A percentile compares a stretch with the other conserved stretches of the same genome.
Evolutionary conservation across 2,888 invertebrate genomes (phyloP).

Genomic region (Chydorus sphaericus): DNA sequence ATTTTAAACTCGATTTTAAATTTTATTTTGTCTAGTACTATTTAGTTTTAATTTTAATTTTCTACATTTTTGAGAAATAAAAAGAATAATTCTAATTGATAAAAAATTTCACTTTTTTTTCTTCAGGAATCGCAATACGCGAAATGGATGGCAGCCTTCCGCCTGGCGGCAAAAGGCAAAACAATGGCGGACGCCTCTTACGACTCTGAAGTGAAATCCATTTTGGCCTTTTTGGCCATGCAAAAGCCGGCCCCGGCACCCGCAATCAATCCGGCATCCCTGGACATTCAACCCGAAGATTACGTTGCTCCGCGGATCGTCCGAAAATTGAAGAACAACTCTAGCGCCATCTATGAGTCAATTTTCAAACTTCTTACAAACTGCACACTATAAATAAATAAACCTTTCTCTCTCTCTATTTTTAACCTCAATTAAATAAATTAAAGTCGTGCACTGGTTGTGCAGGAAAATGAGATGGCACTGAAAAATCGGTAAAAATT

Average conservation of each 20-base stretch:
- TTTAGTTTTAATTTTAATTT: too few relatives aligned
- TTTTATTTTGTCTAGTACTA: too few relatives aligned
- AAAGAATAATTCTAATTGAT: too few relatives aligned
- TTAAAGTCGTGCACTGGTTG: conserved; percentile 5
- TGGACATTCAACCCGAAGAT: conserved; percentile 71
- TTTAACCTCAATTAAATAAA: too few relatives aligned
- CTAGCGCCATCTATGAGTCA: background rate
- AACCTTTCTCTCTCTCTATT: too few relatives aligned
- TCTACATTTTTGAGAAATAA: too few relatives aligned
- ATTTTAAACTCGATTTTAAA: too few relatives aligned
- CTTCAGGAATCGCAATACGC: conserved; percentile 97
- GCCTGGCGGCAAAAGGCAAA: conserved; percentile 86
- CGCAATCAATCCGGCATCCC: conserved; percentile 48
- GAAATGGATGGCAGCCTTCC: conserved; percentile 95
- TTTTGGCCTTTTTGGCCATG: conserved; percentile 74
- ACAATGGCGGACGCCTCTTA: conserved; percentile 92
- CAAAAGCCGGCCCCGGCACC: conserved; percentile 70
- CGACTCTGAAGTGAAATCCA: conserved; percentile 74
- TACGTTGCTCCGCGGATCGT: conserved; percentile 76
- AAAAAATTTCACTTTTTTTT: too few relatives aligned
- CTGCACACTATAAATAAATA: background rate
- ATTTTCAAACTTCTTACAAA: background rate
- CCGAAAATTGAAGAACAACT: conserved; percentile 60
- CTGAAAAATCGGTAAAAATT: conserved; percentile 6
- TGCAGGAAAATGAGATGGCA: background rate